A percentile compares a stretch with the other conserved stretches of the same genome.
phyloP scores from a whole-genome alignment of 2,113 vertebrate species.

The Lycocorax pyrrhopterus region DNA sequence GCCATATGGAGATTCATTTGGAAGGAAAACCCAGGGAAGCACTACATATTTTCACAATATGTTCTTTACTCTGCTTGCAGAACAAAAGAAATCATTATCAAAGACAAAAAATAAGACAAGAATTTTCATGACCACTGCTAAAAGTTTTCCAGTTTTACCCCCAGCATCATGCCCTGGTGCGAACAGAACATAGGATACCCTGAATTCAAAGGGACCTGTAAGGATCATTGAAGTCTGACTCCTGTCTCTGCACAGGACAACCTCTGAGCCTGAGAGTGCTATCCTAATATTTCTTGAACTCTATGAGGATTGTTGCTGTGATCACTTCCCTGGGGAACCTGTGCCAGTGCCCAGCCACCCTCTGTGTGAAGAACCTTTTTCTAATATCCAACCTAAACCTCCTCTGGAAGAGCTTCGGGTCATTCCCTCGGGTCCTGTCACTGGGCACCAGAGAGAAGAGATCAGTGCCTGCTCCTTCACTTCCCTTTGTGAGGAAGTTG shows the following conservation, averaged over 20 bases:
- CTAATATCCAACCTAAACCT: background rate
- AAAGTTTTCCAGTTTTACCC: background rate
- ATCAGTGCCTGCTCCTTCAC: background rate
- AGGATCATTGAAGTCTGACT: background rate
- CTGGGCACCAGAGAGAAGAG: background rate
- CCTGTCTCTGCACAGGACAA: background rate
- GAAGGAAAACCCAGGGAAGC: background rate
- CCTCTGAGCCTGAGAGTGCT: background rate
- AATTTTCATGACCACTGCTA: background rate
- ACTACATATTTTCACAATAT: background rate
- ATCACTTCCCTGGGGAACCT: background rate
- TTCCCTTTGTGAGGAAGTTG: background rate
- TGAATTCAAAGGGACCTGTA: background rate
- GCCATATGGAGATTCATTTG: background rate
- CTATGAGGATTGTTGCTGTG: background rate
- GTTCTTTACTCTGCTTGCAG: background rate
- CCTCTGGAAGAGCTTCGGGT: background rate
- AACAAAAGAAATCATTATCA: background rate
- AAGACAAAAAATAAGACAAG: background rate
- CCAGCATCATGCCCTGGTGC: rapidly evolving
- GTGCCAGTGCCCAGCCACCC: background rate
- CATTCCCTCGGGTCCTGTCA: background rate
- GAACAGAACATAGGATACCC: background rate
- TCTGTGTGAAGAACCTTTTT: background rate
- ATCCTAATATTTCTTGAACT: background rate